A percentile compares a stretch with the other conserved stretches of the same genome.
These are phyloP conservation scores for Drosophila trichaetosa DNA, from an alignment of 2,888 invertebrate genomes.

Conservation along the genomic window DNA sequence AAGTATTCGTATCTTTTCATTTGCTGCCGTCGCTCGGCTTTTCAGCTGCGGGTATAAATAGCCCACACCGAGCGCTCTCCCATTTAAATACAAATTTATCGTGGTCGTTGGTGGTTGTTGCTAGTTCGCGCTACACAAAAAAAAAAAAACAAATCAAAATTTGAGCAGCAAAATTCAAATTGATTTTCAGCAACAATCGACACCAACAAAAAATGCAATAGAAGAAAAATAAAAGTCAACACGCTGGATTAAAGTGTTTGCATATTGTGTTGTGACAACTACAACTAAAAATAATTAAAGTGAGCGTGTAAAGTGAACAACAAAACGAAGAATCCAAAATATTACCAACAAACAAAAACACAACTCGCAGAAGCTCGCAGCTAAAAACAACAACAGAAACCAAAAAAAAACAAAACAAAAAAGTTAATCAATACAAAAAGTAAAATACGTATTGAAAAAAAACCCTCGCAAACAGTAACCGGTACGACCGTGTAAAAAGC, in stretches of 20 bases:
- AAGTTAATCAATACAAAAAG: constrained; percentile 8
- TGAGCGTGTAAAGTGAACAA: constrained; percentile 51
- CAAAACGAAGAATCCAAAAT: constrained; percentile 20
- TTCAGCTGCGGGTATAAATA: constrained; percentile 78
- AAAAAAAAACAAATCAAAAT: constrained; percentile 14
- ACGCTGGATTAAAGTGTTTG: constrained; percentile 79
- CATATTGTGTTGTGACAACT: constrained; percentile 39
- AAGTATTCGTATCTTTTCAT: constrained; percentile 41
- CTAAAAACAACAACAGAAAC: constrained; percentile 32
- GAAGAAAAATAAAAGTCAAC: constrained; percentile 36
- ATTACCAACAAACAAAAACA: constrained; percentile 3
- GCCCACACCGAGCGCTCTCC: constrained; percentile 69
- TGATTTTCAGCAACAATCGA: constrained; percentile 51
- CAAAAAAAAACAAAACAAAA: constrained; percentile 5
- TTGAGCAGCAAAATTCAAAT: constrained; percentile 49
- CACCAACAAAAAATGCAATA: constrained; percentile 44
- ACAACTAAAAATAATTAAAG: constrained; percentile 29
- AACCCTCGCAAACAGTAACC: constrained; percentile 72
- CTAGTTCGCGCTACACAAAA: constrained; percentile 45
- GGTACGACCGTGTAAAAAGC: constrained; percentile 79
- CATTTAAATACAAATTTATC: constrained; percentile 57
- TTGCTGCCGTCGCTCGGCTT: constrained; percentile 42
- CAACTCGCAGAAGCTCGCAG: constrained; percentile 45
- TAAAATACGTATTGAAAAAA: constrained; percentile 19
- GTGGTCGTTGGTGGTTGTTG: constrained; percentile 57